Evolutionary conservation across 2,113 vertebrate genomes (phyloP), one percentile per base, ranked within the genome.

Genomic region (Labrus mixtus): DNA sequence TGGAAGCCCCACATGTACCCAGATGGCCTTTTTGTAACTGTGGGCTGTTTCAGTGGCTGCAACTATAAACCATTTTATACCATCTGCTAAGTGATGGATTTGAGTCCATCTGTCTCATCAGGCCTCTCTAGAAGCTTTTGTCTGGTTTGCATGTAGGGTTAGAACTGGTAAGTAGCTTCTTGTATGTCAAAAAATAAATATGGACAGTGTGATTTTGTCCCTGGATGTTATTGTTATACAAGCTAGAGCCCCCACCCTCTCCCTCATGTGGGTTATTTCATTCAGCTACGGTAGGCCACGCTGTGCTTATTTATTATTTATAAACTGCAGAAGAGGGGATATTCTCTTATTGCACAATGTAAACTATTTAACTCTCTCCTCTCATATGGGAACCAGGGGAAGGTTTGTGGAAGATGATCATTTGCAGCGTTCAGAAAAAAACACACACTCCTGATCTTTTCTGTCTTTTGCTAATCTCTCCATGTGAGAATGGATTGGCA

Each of bases 21-120:
- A 90, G 89, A 90, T 90, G 87, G 89, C 73, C 78, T 84, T 86
- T 86, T 84, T 82, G 70, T 89, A 50, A 85, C 73, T 74, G 67
- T 79, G 74, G 74, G 82, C 84, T 59, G 81, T 87, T 85, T 84
- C 65, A 73, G 51, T 57, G 54, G 78, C 89, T 81, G 55, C 63
- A 71, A 72, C 74, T 76, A 76, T 86, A 79, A 88, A 88, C 86
- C 76, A 76, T 84, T 83, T 77, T 46, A 73, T 68, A 71, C 84
- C 89, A 92, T 90, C 87, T 90, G 86, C 75, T 63, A 39, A 29
- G 29, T 77, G 80, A 84, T 87, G 76, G 78, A 89, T 90, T 76
- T 66, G 64, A 78, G 78, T 85, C 87, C 83, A 85, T 89, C 85
- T 87, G 83, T 83, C 73, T 68, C 51, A 85, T 80, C 36, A 79